Evolutionary conservation across 2,113 vertebrate genomes (phyloP), one percentile per base, ranked within the genome.

Genomic region (Microcebus griseorufus): DNA sequence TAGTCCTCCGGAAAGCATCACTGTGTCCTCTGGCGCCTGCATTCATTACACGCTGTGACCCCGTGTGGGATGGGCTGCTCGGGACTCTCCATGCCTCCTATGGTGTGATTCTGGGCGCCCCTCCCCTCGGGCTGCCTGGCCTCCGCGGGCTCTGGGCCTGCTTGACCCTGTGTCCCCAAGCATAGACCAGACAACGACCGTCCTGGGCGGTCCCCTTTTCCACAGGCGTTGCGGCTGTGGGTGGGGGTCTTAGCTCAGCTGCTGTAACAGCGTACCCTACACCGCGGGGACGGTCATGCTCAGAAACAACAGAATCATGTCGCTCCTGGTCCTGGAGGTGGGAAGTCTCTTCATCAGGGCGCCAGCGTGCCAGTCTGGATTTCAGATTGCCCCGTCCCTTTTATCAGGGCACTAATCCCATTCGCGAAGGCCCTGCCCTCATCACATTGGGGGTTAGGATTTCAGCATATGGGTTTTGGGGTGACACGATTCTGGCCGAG

Each of bases 21-120:
- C 58, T 51, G 14, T 45, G 27, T 23, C 72, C 42, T 29, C 23
- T 25, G 9, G 29, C 75, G 39, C 12, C 73, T 37, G 18, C 64
- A 14, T 70, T 82, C 60, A 3, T 76, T 62, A 51, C 60, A 42
- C 27, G 17, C 55, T n/a, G n/a, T 48, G 37, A 27, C 69, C 78
- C 2, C 0, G 0, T 4, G 42, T 82, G 29, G 45, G 6, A 13
- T 16, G 55, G n/a, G 23, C 79, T n/a, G 5, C 65, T 32, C 22
- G 16, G 76, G 58, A 42, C 37, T 42, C 3, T 3, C 6, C n/a
- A 7, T 1, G 80, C 32, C 75, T 78, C 29, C 75, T 20, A 2
- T 9, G 29, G 29, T 25, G 37, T 79, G 45, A 8, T 13, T 16
- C 51, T 9, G 11, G 65, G 64, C 37, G 13, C 51, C 72, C 16